Conservation (phyloP, 2,797 vertebrate genomes). For the Prunella strophiata region DNA sequence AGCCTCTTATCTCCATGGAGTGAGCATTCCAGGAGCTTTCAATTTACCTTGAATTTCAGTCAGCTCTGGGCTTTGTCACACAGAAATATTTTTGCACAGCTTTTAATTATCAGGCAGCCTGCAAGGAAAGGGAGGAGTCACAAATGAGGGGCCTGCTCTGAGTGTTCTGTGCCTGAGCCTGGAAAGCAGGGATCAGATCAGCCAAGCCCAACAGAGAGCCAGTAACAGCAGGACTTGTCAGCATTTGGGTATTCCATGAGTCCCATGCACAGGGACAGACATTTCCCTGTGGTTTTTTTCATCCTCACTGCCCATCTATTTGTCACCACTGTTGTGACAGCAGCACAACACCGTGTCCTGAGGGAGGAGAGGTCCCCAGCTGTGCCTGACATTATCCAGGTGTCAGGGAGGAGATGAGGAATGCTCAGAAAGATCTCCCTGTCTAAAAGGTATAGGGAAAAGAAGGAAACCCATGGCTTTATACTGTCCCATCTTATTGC, state of each 20-base stretch:
- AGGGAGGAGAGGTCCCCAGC: not conserved
- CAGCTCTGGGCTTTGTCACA: not conserved
- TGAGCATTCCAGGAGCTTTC: not conserved
- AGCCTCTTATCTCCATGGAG: not conserved
- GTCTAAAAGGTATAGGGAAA: not conserved
- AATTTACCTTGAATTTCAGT: not conserved
- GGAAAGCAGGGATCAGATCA: not conserved
- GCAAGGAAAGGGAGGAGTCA: not conserved
- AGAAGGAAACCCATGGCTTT: not conserved
- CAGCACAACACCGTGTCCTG: not conserved
- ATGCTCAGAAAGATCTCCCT: not conserved
- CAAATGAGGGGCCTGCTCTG: not conserved
- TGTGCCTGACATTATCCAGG: not conserved
- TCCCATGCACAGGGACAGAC: not conserved
- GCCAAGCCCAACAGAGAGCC: not conserved
- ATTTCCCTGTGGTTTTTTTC: not conserved
- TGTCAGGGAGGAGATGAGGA: not conserved
- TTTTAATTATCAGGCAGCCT: not conserved
- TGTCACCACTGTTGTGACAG: not conserved
- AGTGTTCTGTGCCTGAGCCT: not conserved
- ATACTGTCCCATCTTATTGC: not conserved
- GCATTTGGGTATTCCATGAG: not conserved
- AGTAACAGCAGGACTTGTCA: not conserved
- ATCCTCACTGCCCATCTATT: not conserved
- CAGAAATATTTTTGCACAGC: not conserved